These are phyloP conservation scores for Montipora capitata DNA, from an alignment of 92 coral and sea anemone genomes.

Conservation along the genomic window DNA sequence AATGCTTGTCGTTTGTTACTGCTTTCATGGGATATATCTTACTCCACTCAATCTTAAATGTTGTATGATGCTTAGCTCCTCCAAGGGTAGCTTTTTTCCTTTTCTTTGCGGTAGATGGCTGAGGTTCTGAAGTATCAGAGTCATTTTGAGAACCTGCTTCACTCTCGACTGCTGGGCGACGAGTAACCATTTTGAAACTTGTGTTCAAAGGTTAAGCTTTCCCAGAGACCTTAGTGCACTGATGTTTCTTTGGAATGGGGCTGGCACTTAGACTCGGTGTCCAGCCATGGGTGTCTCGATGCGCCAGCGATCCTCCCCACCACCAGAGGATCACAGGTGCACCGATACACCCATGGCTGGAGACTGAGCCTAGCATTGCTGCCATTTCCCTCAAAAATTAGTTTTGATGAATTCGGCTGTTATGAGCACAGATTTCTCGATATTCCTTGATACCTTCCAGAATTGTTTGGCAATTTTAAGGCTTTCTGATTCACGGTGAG, in stretches of 20 bases:
- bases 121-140: slow-evolving; percentile 5
- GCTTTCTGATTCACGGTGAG: slow-evolving; percentile 36
- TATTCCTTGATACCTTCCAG: slow-evolving; percentile 32
- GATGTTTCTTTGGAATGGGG: slow-evolving; percentile 5
- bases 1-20: slow-evolving; percentile 27
- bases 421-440: slow-evolving; percentile 43
- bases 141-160: not conserved
- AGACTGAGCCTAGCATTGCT: not conserved
- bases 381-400: slow-evolving; percentile 11
- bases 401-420: too few species aligned
- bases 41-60: slow-evolving; percentile 37
- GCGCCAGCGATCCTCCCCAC: not conserved
- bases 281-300: not conserved
- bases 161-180: not conserved
- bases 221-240: slow-evolving; percentile 17
- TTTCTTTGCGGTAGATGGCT: slow-evolving; percentile 1
- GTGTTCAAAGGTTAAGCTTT: slow-evolving; percentile 9
- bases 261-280: not conserved
- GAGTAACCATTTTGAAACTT: slow-evolving; percentile 4
- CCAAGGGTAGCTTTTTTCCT: slow-evolving; percentile 1
- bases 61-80: slow-evolving; percentile 49
- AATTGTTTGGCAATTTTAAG: slow-evolving; percentile 47
- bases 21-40: slow-evolving; percentile 9
- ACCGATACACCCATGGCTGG: too few species aligned
- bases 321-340: too few species aligned